Conservation (phyloP, 2,888 invertebrate genomes). For the Uropetala carovei region DNA sequence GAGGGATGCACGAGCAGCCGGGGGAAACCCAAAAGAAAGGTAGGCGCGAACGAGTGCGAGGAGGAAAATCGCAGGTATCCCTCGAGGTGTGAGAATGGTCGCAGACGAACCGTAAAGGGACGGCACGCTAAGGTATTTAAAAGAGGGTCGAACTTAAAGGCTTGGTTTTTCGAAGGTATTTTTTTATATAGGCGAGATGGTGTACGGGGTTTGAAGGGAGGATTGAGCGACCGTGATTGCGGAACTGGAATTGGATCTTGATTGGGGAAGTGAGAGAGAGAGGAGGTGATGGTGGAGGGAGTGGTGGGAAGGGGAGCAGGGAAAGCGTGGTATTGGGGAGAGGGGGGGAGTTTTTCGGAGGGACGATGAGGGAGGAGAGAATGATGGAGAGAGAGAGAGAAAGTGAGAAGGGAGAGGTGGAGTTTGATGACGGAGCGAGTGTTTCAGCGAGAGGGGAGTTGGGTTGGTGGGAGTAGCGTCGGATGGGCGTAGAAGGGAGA, state of each 20-base stretch:
- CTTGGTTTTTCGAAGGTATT: neutral
- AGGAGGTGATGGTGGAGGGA: neutral
- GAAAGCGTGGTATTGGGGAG: neutral
- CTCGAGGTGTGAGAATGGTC: too few species aligned
- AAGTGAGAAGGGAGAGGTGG: neutral
- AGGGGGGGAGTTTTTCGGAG: neutral
- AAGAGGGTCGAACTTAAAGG: too few species aligned
- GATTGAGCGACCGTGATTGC: slow-evolving; percentile 20
- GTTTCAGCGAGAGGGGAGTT: neutral
- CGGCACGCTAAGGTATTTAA: too few species aligned
- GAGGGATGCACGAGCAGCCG: too few species aligned
- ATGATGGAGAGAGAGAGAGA: neutral
- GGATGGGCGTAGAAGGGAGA: neutral
- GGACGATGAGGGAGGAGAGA: neutral
- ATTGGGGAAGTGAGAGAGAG: neutral
- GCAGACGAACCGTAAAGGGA: too few species aligned
- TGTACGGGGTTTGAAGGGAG: neutral
- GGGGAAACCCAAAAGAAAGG: too few species aligned
- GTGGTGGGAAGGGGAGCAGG: neutral
- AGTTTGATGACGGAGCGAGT: too few species aligned
- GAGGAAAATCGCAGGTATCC: too few species aligned
- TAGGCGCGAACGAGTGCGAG: too few species aligned
- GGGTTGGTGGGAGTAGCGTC: neutral
- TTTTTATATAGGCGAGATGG: neutral
- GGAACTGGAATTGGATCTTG: slow-evolving; percentile 41